A percentile compares a stretch with the other conserved stretches of the same genome.
phyloP scores from a whole-genome alignment of 2,888 invertebrate species.

The Dorcus parallelipipedus region DNA sequence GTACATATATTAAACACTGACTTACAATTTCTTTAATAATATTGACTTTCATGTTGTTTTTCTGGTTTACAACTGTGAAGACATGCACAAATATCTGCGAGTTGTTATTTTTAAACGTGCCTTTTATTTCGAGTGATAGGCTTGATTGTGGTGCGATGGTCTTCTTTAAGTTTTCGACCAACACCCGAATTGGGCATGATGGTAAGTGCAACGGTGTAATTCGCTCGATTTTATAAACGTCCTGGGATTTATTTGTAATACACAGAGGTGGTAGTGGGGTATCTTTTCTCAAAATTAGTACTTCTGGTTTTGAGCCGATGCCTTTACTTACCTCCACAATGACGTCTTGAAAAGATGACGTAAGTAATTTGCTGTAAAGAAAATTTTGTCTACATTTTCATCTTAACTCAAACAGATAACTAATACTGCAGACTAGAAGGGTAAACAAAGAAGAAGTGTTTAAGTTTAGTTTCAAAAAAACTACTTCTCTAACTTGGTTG shows the following conservation, averaged over 20 bases:
- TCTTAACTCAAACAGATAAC: too few relatives aligned
- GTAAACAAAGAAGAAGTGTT: too few relatives aligned
- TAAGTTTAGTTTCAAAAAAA: too few relatives aligned
- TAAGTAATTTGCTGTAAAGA: neutral
- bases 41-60: neutral
- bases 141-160: neutral
- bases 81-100: conserved; percentile 2
- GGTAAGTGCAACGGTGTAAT: conserved; percentile 1
- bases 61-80: conserved; percentile 5
- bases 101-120: neutral
- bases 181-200: neutral
- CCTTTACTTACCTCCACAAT: conserved; percentile 5
- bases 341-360: neutral
- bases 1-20: neutral
- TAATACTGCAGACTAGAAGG: too few relatives aligned
- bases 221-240: neutral
- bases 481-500: too few relatives aligned
- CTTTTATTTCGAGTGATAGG: neutral
- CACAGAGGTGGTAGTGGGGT: neutral
- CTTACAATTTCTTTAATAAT: conserved; percentile 26
- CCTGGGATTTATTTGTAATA: conserved; percentile 1
- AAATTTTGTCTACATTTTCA: too few relatives aligned
- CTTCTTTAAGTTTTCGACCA: neutral
- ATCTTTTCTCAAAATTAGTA: neutral
- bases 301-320: neutral